These are phyloP conservation scores for Pogonognathellus flavescens DNA, from an alignment of 1,140 invertebrate species.

Conservation along the genomic window DNA sequence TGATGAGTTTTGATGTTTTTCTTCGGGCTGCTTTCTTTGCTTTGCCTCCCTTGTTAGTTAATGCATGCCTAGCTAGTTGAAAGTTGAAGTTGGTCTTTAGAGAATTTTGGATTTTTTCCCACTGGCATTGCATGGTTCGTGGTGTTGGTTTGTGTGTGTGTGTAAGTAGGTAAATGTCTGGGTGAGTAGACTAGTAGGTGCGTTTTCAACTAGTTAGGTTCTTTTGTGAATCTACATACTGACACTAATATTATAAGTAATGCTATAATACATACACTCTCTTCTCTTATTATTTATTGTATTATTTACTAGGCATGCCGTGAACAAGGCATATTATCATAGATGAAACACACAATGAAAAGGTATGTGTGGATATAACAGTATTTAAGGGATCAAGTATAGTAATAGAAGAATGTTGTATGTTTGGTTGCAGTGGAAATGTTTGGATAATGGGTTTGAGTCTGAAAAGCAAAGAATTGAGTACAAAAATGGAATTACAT, in stretches of 20 bases:
- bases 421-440: neutral
- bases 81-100: slow-evolving; percentile 39
- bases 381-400: too few species aligned
- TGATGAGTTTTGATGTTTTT: slow-evolving; percentile 63
- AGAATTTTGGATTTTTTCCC: slow-evolving; percentile 38
- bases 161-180: too few species aligned
- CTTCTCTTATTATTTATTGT: slow-evolving; percentile 5
- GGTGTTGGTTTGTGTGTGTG: slow-evolving; percentile 15
- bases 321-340: neutral
- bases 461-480: slow-evolving; percentile 22
- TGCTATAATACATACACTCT: neutral
- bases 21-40: slow-evolving; percentile 55
- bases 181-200: too few species aligned
- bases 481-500: slow-evolving; percentile 17
- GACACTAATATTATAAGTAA: too few species aligned
- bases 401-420: too few species aligned
- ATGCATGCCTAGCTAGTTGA: slow-evolving; percentile 40
- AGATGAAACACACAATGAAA: too few species aligned
- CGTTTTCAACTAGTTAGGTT: too few species aligned
- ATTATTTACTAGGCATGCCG: slow-evolving; percentile 11
- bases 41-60: slow-evolving; percentile 37
- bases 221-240: too few species aligned
- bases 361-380: too few species aligned
- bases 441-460: neutral
- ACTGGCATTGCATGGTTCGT: slow-evolving; percentile 47